Percentiles rank a stretch among this genome's conserved stretches.
phyloP scores from a whole-genome alignment of 2,888 invertebrate species.

The Branchellion lobata region DNA sequence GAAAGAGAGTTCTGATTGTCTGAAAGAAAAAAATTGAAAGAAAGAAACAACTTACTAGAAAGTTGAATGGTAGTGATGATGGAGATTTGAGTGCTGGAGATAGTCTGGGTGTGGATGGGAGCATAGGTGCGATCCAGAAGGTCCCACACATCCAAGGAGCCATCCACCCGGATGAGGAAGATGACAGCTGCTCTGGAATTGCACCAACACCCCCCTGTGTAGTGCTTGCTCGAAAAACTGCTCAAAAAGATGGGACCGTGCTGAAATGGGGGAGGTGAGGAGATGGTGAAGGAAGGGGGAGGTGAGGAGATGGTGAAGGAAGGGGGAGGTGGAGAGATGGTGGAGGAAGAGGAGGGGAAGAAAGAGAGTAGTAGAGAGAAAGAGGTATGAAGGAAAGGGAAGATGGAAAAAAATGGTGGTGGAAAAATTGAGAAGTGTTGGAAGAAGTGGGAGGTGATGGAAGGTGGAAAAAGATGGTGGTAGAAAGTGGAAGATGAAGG shows the following conservation, averaged over 20 bases:
- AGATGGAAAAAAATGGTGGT: no score
- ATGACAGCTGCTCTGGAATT: slow-evolving; percentile 73
- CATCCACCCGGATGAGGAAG: slow-evolving; percentile 75
- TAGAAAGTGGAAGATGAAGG: no score
- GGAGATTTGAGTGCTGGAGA: slow-evolving; percentile 65
- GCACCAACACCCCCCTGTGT: slow-evolving; percentile 71
- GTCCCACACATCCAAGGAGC: slow-evolving; percentile 70
- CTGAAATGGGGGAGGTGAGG: slow-evolving; percentile 52
- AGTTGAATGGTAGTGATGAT: slow-evolving; percentile 58
- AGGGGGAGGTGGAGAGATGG: no score
- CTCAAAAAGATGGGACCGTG: slow-evolving; percentile 59
- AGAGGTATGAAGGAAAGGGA: no score
- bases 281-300: background rate
- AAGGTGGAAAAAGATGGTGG: no score
- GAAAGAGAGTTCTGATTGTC: no score
- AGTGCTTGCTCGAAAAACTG: slow-evolving; percentile 54
- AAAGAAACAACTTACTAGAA: slow-evolving; percentile 55
- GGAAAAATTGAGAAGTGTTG: no score
- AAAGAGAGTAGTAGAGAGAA: no score
- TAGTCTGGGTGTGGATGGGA: slow-evolving; percentile 70
- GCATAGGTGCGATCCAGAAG: slow-evolving; percentile 72
- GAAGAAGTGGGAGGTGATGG: no score
- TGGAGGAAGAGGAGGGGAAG: no score
- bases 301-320: no score
- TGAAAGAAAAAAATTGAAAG: no score